Evolutionary conservation across 2,888 invertebrate genomes (phyloP), one percentile per base, ranked within the genome.

Genomic region (Synanthedon vespiformis): DNA sequence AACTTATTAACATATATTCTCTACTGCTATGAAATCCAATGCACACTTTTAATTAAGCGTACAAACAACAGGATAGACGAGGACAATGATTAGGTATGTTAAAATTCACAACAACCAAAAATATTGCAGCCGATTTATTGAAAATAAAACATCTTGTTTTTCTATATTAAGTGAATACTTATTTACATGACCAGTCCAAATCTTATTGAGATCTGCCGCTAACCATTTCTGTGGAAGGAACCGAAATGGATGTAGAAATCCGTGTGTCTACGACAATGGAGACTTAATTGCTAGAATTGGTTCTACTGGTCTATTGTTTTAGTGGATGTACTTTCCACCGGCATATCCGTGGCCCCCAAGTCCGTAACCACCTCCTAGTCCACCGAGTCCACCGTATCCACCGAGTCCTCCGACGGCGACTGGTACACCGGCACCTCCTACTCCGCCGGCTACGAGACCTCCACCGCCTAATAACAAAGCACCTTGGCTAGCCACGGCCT

Each of bases 161-260:
- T 16, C 11, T 48, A 48, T 44, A 13, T n/a, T 44, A 12, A 22
- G 13, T 18, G 22, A 8, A 16, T 48, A 48, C 16, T 8, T 67
- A 68, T 67, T 64, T 67, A 69, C 67, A 68, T 56, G 67, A 71
- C 64, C 69, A 68, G 70, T 67, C 65, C 72, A 71, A 72, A 67
- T 72, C 66, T 34, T 65, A 63, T 58, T 66, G 70, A 72, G 68
- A 75, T 79, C 72, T 79, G 80, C 81, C 75, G 77, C 74, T 73
- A 73, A 74, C 81, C 80, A 80, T 82, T 83, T 83, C 80, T 62
- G 64, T 65, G 59, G 41, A 13, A n/a, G 53, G 61, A 69, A 67
- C 58, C 57, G 78, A 84, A 83, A 84, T 77, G 80, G 80, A 67
- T 77, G 72, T 77, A 81, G 77, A 80, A 74, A 68, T 75, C 67